Percentiles rank a stretch among this genome's conserved stretches.
Conservation (phyloP, 1,140 invertebrate species). For the Mercenaria mercenaria region DNA sequence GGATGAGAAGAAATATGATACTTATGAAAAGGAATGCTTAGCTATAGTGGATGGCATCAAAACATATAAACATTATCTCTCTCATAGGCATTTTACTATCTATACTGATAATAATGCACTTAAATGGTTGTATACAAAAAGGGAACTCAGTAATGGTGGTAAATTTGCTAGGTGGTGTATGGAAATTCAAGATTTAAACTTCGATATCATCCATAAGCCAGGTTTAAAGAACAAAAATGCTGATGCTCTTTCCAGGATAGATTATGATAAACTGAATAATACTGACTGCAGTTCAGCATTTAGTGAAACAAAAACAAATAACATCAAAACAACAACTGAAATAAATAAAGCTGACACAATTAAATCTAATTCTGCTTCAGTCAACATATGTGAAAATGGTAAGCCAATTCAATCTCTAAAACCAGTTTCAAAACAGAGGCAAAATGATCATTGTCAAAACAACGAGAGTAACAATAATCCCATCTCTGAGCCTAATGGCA, state of each 20-base stretch:
- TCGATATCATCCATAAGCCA: not conserved
- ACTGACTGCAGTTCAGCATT: not conserved
- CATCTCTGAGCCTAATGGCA: too few relatives aligned
- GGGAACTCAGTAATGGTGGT: not conserved
- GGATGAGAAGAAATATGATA: constrained; percentile 56
- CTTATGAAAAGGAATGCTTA: constrained; percentile 57
- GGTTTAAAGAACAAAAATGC: constrained; percentile 10
- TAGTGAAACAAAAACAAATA: too few relatives aligned
- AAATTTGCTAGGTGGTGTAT: constrained; percentile 3
- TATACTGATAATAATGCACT: constrained; percentile 67
- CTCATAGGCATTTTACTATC: constrained; percentile 40
- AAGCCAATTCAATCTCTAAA: too few relatives aligned
- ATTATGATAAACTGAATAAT: not conserved
- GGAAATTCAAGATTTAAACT: constrained; percentile 1
- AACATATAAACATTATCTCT: constrained; percentile 58
- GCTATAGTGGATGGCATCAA: constrained; percentile 61
- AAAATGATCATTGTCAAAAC: too few relatives aligned
- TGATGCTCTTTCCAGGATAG: constrained; percentile 29
- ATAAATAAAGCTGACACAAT: too few relatives aligned
- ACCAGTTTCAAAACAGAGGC: too few relatives aligned
- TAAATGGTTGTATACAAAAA: constrained; percentile 34
- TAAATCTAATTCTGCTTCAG: too few relatives aligned
- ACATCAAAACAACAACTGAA: too few relatives aligned
- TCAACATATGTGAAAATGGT: too few relatives aligned
- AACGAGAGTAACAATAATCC: too few relatives aligned